Conservation (phyloP, 2,113 vertebrate species). For the Gymnarchus niloticus region DNA sequence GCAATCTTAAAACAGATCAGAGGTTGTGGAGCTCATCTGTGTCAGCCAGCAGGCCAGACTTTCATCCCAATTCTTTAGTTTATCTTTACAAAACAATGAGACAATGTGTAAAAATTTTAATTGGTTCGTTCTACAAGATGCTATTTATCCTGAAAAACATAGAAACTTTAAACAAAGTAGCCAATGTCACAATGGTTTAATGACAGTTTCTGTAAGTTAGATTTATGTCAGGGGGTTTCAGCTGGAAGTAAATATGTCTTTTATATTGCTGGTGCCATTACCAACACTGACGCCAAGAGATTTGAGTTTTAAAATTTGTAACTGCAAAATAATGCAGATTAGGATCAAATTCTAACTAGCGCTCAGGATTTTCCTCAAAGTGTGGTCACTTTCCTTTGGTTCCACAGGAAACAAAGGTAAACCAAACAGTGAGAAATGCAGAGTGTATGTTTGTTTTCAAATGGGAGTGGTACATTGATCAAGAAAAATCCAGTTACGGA, state of each 20-base stretch:
- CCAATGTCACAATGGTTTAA: neutral
- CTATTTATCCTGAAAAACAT: neutral
- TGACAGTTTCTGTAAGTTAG: neutral
- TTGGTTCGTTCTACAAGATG: neutral
- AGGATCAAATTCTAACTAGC: neutral
- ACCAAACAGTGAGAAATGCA: neutral
- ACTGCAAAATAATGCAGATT: neutral
- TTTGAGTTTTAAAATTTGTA: neutral
- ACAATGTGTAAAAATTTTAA: constrained; percentile 3
- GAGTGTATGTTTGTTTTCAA: neutral
- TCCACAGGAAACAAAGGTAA: neutral
- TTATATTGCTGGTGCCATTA: neutral
- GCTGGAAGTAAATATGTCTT: neutral
- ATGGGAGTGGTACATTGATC: neutral
- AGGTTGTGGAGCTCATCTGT: neutral
- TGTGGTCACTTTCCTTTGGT: neutral
- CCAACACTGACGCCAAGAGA: neutral
- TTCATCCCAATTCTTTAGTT: neutral
- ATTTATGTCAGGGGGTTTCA: neutral
- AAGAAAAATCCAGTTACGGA: neutral
- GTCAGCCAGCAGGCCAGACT: neutral
- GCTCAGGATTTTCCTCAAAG: neutral
- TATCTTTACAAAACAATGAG: neutral
- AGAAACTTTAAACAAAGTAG: neutral
- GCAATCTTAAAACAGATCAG: neutral